Base-by-base conservation (phyloP, 2,797 vertebrate genomes). In the Dendrocincla tyrannina region DNA sequence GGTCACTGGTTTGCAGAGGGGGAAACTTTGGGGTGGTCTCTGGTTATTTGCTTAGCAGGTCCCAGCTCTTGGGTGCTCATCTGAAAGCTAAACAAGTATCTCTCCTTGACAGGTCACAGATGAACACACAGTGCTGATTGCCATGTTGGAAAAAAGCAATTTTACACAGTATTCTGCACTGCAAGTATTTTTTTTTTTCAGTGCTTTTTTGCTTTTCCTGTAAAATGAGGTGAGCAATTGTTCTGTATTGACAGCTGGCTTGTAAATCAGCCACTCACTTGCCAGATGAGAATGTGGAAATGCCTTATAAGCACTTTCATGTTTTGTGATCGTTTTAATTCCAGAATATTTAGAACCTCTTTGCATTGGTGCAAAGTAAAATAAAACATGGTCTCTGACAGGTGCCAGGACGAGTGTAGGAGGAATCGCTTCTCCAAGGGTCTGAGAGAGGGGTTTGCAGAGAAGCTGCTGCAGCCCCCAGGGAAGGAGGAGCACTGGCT, bases 231-330 rank as follows among this genome's bases (percentile, higher is more conserved):
- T 87, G 62, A 91, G 33, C 84, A 77, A 46, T 80, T 90, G 80
- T 89, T 93, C 67, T 46, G 42, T 84, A 69, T 86, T 90, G 88
- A 88, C 88, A 90, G 47, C 91, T 89, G 89, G 78, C 74, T 93
- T 91, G 50, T 91, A 87, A 86, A 95, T 93, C 90, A 81, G 25
- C 88, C 3, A 7, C 62, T 92, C 64, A 12, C 64, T 88, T 78
- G 90, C 90, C 74, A 86, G 79, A 50, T 3, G 5, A 78, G 59
- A 76, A 75, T 0, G 13, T 64, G 67, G 80, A 95, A 93, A 76
- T 88, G 90, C 83, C 77, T 73, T 84, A 52, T 39, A 94, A 94
- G 91, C 92, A 79, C 91, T 93, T 87, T 32, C 13, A 37, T 73
- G 76, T 82, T 90, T 83, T 73, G 84, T 82, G 47, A 76, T 93